Evolutionary conservation across 2,888 invertebrate species (phyloP), one percentile per base, ranked within the genome.

Genomic region (Carterocephalus palaemon): DNA sequence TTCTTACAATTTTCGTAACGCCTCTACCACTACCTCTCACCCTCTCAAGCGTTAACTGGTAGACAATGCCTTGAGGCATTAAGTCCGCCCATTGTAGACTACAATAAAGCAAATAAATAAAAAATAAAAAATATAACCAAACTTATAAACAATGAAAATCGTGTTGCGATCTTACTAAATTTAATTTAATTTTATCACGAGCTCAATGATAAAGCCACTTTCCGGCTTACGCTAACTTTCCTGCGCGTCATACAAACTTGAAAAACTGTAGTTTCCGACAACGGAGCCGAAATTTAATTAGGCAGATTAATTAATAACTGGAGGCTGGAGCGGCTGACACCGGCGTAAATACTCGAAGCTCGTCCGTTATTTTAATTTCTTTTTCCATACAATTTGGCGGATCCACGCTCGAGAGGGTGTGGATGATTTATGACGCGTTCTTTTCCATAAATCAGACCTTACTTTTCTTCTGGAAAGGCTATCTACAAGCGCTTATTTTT

Each of bases 381-480:
- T 42, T 42, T 34, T 33, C 28, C 42, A 28, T 42, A 42, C 34
- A 42, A 42, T 42, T 42, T 42, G 34, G 34, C 42, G 34, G 24
- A 28, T 34, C 26, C 34, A 33, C 41, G 32, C 16, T 34, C 20
- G 42, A 34, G 33, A 42, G 42, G 42, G 42, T 28, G 33, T 42
- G 26, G 20, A 60, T 80, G 84, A 83, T 84, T 83, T 82, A 84
- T 72, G 75, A 67, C 49, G 61, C 69, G 73, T 81, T 80, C 81
- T 83, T 79, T 76, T 71, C 68, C 78, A 73, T 85, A 82, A 83
- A 84, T 85, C 83, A 83, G 34, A 34, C 42, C 42, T 40, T 34
- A 42, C 33, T 15, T 33, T n/a, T 34, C 28, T 32, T 34, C 22
- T 42, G 17, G 32, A 42, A 42, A 42, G 42, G 34, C 42, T 42